Percentiles rank a stretch among this genome's conserved stretches.
Conservation (phyloP, 2,797 vertebrate genomes). For the Gymnothorax javanicus region DNA sequence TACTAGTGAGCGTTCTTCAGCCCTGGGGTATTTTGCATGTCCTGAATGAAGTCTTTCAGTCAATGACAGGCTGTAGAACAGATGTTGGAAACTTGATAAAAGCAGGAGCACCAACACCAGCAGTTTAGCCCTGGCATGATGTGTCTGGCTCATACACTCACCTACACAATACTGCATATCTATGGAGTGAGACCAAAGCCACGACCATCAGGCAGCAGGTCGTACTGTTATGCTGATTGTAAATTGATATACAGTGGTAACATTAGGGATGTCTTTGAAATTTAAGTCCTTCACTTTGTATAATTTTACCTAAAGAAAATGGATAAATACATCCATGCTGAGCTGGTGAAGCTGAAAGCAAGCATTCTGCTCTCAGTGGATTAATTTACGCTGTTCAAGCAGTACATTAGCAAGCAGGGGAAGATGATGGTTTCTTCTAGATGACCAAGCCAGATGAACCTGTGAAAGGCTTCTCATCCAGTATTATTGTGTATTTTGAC, state of each 20-base stretch:
- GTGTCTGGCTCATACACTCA: not conserved
- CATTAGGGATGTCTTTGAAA: not conserved
- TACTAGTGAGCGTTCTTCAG: not conserved
- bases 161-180: not conserved
- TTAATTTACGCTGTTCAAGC: not conserved
- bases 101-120: not conserved
- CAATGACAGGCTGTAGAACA: not conserved
- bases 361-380: not conserved
- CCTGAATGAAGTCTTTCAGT: not conserved
- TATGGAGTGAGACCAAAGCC: not conserved
- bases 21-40: not conserved
- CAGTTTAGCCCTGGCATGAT: not conserved
- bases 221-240: not conserved
- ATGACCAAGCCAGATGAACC: not conserved
- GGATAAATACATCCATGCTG: not conserved
- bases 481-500: slow-evolving; percentile 69
- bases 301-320: not conserved
- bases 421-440: not conserved
- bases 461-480: slow-evolving; percentile 61
- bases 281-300: not conserved
- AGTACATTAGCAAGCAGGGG: not conserved
- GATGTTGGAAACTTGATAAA: not conserved
- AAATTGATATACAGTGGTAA: not conserved
- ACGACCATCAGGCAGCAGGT: not conserved
- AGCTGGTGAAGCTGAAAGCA: not conserved